Evolutionary conservation across 2,888 invertebrate genomes (phyloP).

Genomic region (Aquatica leii): DNA sequence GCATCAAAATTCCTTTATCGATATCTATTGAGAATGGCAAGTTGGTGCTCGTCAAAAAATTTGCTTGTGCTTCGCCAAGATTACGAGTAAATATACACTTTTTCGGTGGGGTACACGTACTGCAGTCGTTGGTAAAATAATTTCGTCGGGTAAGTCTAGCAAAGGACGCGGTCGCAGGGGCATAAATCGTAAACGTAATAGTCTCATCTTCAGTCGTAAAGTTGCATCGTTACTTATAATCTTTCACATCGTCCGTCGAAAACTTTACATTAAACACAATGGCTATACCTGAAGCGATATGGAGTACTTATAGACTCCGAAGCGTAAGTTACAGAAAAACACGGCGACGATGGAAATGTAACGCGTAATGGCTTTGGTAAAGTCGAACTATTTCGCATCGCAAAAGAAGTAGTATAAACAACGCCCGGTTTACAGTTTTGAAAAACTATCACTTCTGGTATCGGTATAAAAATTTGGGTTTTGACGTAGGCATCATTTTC

Average conservation of each 20-base stretch:
- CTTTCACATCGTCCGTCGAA: slow-evolving; percentile 65
- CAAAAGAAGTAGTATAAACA: slow-evolving; percentile 63
- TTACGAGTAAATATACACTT: slow-evolving; percentile 66
- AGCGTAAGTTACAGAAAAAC: slow-evolving; percentile 63
- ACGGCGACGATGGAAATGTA: slow-evolving; percentile 62
- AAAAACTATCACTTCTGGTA: slow-evolving; percentile 67
- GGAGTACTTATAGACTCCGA: slow-evolving; percentile 61
- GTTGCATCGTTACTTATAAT: slow-evolving; percentile 65
- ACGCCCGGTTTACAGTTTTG: slow-evolving; percentile 68
- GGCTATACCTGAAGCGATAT: slow-evolving; percentile 76
- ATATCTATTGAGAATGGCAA: slow-evolving; percentile 65
- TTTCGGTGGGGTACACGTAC: slow-evolving; percentile 63
- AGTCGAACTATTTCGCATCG: slow-evolving; percentile 65
- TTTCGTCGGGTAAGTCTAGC: slow-evolving; percentile 67
- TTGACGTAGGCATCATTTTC: slow-evolving; percentile 42
- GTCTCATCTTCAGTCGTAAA: slow-evolving; percentile 65
- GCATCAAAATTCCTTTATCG: slow-evolving; percentile 62
- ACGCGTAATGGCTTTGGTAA: slow-evolving; percentile 64
- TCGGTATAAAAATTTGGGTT: slow-evolving; percentile 46
- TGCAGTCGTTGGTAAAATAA: slow-evolving; percentile 63
- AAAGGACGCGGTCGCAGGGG: slow-evolving; percentile 62
- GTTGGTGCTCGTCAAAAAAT: slow-evolving; percentile 60
- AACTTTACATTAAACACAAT: slow-evolving; percentile 70
- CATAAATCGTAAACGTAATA: slow-evolving; percentile 67
- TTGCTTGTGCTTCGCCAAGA: slow-evolving; percentile 62